Percentiles rank a stretch among this genome's conserved stretches.
Conservation (phyloP, 2,888 invertebrate species). For the Thecocarcelia acutangulata region DNA sequence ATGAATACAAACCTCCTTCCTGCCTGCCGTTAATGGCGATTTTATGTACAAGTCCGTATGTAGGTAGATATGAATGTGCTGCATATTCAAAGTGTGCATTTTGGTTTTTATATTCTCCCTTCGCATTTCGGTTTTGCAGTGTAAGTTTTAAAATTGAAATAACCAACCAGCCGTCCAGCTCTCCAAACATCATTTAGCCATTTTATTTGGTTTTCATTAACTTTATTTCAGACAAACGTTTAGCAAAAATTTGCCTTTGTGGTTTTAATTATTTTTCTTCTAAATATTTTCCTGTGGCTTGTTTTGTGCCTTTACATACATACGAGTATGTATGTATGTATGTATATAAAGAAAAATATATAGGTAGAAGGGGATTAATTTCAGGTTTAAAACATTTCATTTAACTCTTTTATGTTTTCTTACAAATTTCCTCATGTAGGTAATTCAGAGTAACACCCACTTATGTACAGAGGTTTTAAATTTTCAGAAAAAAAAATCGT, state of each 20-base stretch:
- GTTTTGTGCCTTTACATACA: no score
- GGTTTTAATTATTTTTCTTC: conserved; percentile 56
- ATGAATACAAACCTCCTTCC: background rate
- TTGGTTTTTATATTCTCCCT: conserved; percentile 39
- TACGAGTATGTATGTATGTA: no score
- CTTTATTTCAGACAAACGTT: conserved; percentile 39
- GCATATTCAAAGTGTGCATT: conserved; percentile 44
- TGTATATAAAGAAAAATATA: conserved; percentile 4
- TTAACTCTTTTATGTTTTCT: conserved; percentile 40
- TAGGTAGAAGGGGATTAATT: conserved; percentile 8
- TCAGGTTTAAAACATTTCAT: conserved; percentile 11
- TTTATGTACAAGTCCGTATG: no score
- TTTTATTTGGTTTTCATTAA: conserved; percentile 59
- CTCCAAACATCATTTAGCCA: conserved; percentile 9
- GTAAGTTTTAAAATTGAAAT: background rate
- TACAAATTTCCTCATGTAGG: conserved; percentile 8
- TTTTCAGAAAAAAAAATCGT: conserved; percentile 22
- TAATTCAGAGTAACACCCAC: conserved; percentile 58
- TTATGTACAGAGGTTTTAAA: conserved; percentile 48
- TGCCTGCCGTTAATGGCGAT: conserved; percentile 20
- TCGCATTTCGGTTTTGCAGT: background rate
- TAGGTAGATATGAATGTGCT: no score
- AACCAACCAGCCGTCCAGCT: background rate
- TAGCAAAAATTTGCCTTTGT: conserved; percentile 47
- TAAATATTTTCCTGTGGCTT: conserved; percentile 33